Conservation (phyloP, 1,140 invertebrate species). For the Lordiphosa stackelbergi region DNA sequence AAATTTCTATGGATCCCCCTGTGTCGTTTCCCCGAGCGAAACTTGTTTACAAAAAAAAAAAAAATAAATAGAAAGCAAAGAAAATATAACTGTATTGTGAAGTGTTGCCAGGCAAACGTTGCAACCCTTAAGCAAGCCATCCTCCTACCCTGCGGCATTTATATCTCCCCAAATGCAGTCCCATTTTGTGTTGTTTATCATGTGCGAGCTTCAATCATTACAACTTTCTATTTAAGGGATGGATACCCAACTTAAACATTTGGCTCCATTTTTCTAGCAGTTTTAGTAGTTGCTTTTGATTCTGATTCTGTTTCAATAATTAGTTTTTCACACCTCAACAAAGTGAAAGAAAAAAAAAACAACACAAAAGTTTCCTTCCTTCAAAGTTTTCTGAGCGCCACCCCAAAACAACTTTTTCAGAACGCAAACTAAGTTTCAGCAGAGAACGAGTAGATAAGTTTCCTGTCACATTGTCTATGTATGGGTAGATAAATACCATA, state of each 20-base stretch:
- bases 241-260: constrained; percentile 18
- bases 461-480: too few species aligned
- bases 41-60: constrained; percentile 41
- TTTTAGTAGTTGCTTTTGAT: too few species aligned
- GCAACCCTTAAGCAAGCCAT: constrained; percentile 59
- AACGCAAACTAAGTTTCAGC: too few species aligned
- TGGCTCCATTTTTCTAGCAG: constrained; percentile 12
- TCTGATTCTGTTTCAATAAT: too few species aligned
- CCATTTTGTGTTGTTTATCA: constrained; percentile 38
- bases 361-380: too few species aligned
- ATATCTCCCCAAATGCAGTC: constrained; percentile 14
- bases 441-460: too few species aligned
- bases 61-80: constrained; percentile 11
- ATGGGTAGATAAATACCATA: too few species aligned
- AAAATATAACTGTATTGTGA: constrained; percentile 33
- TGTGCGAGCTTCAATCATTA: constrained; percentile 43
- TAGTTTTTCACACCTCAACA: too few species aligned
- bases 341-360: too few species aligned
- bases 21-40: constrained; percentile 9
- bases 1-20: constrained; percentile 59
- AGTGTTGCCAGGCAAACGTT: constrained; percentile 58
- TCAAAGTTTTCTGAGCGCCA: too few species aligned
- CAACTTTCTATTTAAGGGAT: constrained; percentile 53
- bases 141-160: constrained; percentile 10
- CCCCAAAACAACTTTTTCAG: too few species aligned